Base-by-base conservation (phyloP, 2,113 vertebrate species). In the Thalassoma bifasciatum region DNA sequence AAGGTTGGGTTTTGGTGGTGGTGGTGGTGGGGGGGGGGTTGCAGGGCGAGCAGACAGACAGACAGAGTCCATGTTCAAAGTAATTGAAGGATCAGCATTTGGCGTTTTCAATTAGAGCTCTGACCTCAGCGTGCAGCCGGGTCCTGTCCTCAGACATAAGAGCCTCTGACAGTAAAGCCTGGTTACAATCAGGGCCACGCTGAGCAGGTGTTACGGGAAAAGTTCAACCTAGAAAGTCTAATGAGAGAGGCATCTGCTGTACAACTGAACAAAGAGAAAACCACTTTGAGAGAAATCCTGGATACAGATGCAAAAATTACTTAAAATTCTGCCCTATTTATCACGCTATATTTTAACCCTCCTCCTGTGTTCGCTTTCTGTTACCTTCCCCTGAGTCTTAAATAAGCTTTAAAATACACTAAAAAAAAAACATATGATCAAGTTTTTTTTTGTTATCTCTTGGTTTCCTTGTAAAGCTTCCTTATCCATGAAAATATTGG, bases 1-100 rank as follows among this genome's bases (percentile, higher is more conserved):
- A 47, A 52, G 65, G 76, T 37, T 21, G 65, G 30, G 30, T 30
- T 30, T n/a, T n/a, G n/a, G n/a, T n/a, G n/a, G n/a, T n/a, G n/a
- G n/a, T n/a, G n/a, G n/a, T n/a, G n/a, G n/a, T n/a, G n/a, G n/a
- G n/a, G n/a, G n/a, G n/a, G n/a, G 62, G 62, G 68, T 58, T 38
- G 54, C 58, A 19, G 64, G 64, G 58, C 44, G 26, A 21, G 2
- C 62, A 37, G 24, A 2, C 62, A 37, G 57, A 50, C 52, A 72
- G 69, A 57, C 68, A 42, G 46, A 69, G 77, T 57, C 72, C 73
- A 59, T 72, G 74, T 75, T 84, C 67, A 36, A 37, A 81, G 62
- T 72, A 71, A 89, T 56, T 79, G 68, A 72, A 75, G 69, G 82
- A 79, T 80, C 59, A 68, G 69, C 50, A 60, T 77, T 75, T 79